Conservation (phyloP, 2,113 vertebrate genomes). For the Amphiprion ocellaris region DNA sequence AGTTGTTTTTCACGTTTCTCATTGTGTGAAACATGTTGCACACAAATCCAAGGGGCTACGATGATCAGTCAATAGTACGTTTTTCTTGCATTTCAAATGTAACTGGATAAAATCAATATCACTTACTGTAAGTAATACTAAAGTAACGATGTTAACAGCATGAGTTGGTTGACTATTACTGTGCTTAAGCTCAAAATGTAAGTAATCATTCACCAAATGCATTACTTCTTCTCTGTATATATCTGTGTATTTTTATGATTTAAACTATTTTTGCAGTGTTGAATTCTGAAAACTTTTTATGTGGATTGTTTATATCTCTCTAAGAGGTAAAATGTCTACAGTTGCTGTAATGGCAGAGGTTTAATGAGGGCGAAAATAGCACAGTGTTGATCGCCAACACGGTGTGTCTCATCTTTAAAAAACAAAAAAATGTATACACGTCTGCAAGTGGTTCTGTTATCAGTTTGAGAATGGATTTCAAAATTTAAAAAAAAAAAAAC, state of each 20-base stretch:
- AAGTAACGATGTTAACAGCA: conserved; percentile 53
- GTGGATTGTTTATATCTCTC: conserved; percentile 75
- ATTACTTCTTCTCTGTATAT: conserved; percentile 75
- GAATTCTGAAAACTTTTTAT: conserved; percentile 76
- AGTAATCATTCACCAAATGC: conserved; percentile 73
- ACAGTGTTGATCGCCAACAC: conserved; percentile 63
- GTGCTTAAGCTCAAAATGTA: conserved; percentile 69
- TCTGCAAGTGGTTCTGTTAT: conserved; percentile 44
- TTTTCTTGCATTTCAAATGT: conserved; percentile 67
- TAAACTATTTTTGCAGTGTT: conserved; percentile 80
- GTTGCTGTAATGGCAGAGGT: conserved; percentile 37
- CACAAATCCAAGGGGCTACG: conserved; percentile 74
- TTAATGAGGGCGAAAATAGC: conserved; percentile 60
- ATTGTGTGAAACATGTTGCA: conserved; percentile 64
- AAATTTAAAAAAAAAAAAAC: conserved; percentile 55
- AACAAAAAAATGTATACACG: conserved; percentile 24
- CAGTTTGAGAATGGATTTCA: conserved; percentile 58
- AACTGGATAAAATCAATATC: conserved; percentile 67
- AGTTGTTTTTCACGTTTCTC: conserved; percentile 61
- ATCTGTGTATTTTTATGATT: conserved; percentile 79
- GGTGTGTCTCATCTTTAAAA: conserved; percentile 58
- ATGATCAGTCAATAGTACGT: conserved; percentile 60
- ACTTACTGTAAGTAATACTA: conserved; percentile 59
- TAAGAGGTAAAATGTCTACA: conserved; percentile 71
- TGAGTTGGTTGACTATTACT: conserved; percentile 59